Conservation (phyloP, 2,797 vertebrate species). For the Columba guinea region DNA sequence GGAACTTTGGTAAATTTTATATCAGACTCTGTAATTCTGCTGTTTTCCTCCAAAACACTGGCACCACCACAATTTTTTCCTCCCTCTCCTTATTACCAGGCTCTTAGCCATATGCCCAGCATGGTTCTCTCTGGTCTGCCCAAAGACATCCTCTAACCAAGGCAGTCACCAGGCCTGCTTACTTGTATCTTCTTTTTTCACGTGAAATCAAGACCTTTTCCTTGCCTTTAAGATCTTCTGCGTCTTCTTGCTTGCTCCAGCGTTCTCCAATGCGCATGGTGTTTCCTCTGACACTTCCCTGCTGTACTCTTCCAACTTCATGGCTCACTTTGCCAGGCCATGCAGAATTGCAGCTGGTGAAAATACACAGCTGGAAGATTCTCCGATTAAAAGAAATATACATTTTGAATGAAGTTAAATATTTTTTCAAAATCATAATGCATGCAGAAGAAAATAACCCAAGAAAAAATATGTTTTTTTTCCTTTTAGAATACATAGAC, state of each 20-base stretch:
- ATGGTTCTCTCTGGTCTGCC: background rate
- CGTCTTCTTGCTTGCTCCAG: background rate
- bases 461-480: background rate
- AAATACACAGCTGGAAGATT: background rate
- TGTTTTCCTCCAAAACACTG: background rate
- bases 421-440: background rate
- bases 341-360: background rate
- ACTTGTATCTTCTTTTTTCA: background rate
- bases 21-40: background rate
- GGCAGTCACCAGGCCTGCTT: background rate
- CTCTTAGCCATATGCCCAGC: background rate
- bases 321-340: background rate
- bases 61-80: background rate
- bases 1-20: background rate
- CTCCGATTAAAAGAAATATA: background rate
- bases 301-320: background rate
- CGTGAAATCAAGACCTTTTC: background rate
- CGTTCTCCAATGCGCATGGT: accelerated
- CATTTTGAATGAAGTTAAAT: background rate
- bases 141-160: background rate
- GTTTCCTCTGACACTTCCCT: background rate
- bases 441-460: background rate
- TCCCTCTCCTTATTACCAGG: background rate
- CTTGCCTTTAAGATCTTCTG: background rate
- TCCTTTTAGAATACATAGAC: background rate